Evolutionary conservation across 1,140 invertebrate genomes (phyloP).

Genomic region (Diabrotica undecimpunctata): DNA sequence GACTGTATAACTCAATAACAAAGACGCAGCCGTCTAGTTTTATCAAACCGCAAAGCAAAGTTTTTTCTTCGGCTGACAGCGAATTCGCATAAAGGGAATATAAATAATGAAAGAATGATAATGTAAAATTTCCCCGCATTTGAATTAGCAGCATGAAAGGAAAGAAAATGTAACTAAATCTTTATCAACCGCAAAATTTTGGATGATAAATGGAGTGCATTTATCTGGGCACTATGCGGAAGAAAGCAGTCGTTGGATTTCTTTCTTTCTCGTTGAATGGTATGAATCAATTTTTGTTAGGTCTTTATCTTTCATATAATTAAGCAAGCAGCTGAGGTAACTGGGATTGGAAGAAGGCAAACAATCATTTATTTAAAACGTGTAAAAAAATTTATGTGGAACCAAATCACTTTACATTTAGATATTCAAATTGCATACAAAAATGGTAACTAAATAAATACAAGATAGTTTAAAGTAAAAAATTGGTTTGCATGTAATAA

Average conservation of each 20-base stretch:
- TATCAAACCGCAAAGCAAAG: background rate
- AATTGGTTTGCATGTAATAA: too few species aligned
- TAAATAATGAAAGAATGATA: slow-evolving; percentile 39
- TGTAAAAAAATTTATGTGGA: background rate
- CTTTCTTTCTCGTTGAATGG: slow-evolving; percentile 20
- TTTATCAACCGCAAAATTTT: slow-evolving; percentile 37
- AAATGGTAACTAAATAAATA: too few species aligned
- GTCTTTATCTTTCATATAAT: slow-evolving; percentile 13
- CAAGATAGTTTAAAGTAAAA: too few species aligned
- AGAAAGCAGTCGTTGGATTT: slow-evolving; percentile 33
- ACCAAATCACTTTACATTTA: too few species aligned
- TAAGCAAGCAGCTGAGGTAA: background rate
- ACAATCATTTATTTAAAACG: background rate
- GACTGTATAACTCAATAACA: background rate
- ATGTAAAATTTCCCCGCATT: slow-evolving; percentile 33
- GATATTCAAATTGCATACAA: too few species aligned
- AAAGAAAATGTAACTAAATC: slow-evolving; percentile 36
- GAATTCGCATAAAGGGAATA: slow-evolving; percentile 28
- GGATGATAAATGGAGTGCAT: slow-evolving; percentile 38
- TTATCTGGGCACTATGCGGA: slow-evolving; percentile 27
- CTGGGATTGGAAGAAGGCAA: background rate
- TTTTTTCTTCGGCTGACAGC: slow-evolving; percentile 16
- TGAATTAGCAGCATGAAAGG: slow-evolving; percentile 32
- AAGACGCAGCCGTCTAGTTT: background rate
- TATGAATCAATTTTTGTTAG: slow-evolving; percentile 39